Percentiles rank a stretch among this genome's conserved stretches.
Conservation (phyloP, 2,888 invertebrate species). For the Portevinia maculata region DNA sequence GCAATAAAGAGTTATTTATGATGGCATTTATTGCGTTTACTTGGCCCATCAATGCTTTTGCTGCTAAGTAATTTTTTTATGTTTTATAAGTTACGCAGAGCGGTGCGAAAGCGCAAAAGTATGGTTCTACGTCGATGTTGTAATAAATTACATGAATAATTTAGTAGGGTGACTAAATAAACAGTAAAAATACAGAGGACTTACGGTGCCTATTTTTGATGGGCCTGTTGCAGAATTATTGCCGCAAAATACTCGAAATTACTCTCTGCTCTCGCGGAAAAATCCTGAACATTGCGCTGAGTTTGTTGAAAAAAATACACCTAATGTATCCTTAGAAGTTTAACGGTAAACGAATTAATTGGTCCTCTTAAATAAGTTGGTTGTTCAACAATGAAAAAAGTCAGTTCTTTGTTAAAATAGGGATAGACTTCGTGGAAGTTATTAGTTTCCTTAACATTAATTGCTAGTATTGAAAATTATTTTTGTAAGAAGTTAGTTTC, state of each 20-base stretch:
- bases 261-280: conserved; percentile 24
- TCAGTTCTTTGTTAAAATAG: no score
- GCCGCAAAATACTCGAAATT: conserved; percentile 54
- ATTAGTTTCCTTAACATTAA: no score
- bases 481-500: neutral
- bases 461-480: neutral
- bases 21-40: conserved; percentile 65
- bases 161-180: conserved; percentile 39
- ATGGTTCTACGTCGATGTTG: conserved; percentile 5
- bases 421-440: no score
- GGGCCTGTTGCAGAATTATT: conserved; percentile 44
- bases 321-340: conserved; percentile 12
- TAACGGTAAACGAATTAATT: conserved; percentile 40
- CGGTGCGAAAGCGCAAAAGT: neutral
- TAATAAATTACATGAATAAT: conserved; percentile 61
- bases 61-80: conserved; percentile 64
- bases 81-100: conserved; percentile 34
- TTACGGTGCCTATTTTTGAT: conserved; percentile 53
- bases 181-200: conserved; percentile 9
- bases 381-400: conserved; percentile 55
- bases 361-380: conserved; percentile 54
- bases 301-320: conserved; percentile 13
- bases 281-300: conserved; percentile 37
- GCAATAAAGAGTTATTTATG: conserved; percentile 66
- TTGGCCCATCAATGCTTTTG: conserved; percentile 57